These are phyloP conservation scores for Pardalotus punctatus DNA, from an alignment of 2,113 vertebrate species.

Conservation along the genomic window DNA sequence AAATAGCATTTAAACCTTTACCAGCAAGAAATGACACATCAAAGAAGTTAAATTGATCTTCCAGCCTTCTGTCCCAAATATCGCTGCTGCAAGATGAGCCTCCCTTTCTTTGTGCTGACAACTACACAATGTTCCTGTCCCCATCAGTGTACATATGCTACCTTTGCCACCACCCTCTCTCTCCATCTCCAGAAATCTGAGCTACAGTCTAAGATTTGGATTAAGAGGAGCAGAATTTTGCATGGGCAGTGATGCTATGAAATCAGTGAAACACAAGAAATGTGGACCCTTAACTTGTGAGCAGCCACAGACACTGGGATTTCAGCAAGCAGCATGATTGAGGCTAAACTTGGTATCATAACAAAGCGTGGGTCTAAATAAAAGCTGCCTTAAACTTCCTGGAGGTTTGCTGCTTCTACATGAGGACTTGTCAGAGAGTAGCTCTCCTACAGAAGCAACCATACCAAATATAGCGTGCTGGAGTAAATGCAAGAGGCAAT, in stretches of 20 bases:
- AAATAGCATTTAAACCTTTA: conserved; percentile 6
- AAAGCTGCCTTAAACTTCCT: conserved; percentile 1
- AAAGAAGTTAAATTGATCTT: background rate
- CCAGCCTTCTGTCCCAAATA: background rate
- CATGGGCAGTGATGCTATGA: background rate
- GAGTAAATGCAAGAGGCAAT: background rate
- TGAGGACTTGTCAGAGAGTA: background rate
- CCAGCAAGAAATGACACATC: background rate
- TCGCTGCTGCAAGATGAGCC: background rate
- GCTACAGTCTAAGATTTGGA: background rate
- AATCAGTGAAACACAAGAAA: background rate
- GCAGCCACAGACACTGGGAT: background rate
- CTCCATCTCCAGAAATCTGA: background rate
- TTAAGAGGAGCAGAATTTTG: background rate
- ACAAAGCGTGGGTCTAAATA: conserved; percentile 9
- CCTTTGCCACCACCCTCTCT: background rate
- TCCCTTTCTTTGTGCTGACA: background rate
- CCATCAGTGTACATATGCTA: accelerated
- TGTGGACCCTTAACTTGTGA: background rate
- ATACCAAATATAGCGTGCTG: background rate
- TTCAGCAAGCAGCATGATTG: background rate
- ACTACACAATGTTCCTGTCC: background rate
- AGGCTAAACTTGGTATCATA: conserved; percentile 21
- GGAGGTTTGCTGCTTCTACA: background rate
- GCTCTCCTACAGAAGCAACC: conserved; percentile 7